Evolutionary conservation across 2,113 vertebrate species (phyloP).

Genomic region (Circaetus gallicus): DNA sequence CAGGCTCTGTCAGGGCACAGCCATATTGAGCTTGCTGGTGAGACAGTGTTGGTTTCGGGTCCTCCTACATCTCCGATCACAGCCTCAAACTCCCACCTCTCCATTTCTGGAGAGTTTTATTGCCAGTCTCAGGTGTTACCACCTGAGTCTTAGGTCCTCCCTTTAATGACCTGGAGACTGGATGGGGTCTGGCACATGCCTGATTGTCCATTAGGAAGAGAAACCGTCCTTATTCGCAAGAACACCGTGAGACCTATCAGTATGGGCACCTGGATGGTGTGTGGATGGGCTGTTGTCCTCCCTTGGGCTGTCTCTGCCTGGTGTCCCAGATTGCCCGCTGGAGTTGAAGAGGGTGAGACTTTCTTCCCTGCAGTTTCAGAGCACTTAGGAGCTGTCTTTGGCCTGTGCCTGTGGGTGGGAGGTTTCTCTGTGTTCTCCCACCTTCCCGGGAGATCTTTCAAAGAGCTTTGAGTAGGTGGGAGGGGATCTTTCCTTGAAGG

Average conservation of each 20-base stretch:
- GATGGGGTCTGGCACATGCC: not conserved
- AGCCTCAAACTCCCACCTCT: not conserved
- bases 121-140: not conserved
- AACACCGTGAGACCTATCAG: rapidly evolving
- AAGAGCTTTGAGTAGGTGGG: not conserved
- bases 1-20: not conserved
- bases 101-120: not conserved
- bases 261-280: not conserved
- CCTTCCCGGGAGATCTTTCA: not conserved
- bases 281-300: not conserved
- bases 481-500: not conserved
- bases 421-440: not conserved
- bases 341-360: not conserved
- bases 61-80: not conserved
- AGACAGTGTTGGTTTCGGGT: not conserved
- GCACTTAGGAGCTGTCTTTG: not conserved
- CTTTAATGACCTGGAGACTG: not conserved
- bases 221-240: not conserved
- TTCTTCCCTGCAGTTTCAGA: not conserved
- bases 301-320: not conserved
- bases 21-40: not conserved
- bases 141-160: not conserved
- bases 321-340: not conserved
- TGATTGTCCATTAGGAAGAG: not conserved
- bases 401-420: not conserved